Conservation (phyloP, 2,797 vertebrate species). For the Aplochiton taeniatus region DNA sequence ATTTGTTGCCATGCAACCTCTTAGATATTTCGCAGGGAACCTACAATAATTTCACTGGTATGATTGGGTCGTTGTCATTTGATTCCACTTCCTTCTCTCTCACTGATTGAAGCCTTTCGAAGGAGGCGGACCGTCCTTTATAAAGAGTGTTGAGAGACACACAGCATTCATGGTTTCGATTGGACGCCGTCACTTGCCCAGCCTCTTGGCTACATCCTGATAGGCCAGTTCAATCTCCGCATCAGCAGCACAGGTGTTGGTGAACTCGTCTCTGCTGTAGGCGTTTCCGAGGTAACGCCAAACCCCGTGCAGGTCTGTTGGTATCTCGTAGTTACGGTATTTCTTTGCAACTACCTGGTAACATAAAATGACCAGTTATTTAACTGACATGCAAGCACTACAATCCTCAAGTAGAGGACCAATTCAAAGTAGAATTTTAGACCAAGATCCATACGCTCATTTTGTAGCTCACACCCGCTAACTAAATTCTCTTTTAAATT, state of each 20-base stretch:
- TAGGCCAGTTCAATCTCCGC: slow-evolving; percentile 92
- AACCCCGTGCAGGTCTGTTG: slow-evolving; percentile 84
- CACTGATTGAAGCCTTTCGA: background rate
- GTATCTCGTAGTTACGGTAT: slow-evolving; percentile 92
- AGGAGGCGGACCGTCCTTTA: background rate
- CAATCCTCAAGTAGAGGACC: no score
- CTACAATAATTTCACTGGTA: background rate
- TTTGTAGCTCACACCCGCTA: no score
- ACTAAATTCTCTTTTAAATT: no score
- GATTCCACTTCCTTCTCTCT: background rate
- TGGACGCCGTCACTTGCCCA: slow-evolving; percentile 74
- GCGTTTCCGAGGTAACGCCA: slow-evolving; percentile 92
- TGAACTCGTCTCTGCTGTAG: slow-evolving; percentile 89
- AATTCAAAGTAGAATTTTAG: no score
- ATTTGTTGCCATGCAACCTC: no score
- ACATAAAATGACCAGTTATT: slow-evolving; percentile 18
- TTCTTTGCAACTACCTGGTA: slow-evolving; percentile 91
- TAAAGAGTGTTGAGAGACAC: background rate
- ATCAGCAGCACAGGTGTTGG: slow-evolving; percentile 91
- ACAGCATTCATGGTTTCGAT: no score
- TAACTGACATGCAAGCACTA: background rate
- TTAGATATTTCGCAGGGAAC: no score
- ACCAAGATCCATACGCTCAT: no score
- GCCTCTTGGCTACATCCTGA: slow-evolving; percentile 89
- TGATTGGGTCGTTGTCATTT: background rate